Conservation (phyloP, 2,797 vertebrate genomes). For the Atherinosoma microstoma region DNA sequence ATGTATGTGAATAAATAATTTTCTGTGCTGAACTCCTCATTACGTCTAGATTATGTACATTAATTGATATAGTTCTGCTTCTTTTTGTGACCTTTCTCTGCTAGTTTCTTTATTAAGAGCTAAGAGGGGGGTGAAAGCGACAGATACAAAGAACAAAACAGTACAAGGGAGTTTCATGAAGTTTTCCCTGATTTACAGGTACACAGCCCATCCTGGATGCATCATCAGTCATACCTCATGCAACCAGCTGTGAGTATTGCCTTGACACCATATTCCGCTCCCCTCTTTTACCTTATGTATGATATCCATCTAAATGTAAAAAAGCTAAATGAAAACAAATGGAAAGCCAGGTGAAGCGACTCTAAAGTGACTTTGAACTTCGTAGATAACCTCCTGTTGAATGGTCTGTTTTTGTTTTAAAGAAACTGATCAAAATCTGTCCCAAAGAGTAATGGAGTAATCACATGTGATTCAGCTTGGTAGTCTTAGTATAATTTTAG, state of each 20-base stretch:
- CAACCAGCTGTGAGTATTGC: conserved; percentile 89
- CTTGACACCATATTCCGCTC: background rate
- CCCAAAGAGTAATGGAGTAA: no score
- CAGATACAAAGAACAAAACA: background rate
- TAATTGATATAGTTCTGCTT: conserved; percentile 74
- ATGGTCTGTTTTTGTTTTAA: no score
- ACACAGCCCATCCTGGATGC: conserved; percentile 94
- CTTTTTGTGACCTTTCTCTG: conserved; percentile 84
- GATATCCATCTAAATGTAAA: background rate
- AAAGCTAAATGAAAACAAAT: background rate
- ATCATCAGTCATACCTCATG: conserved; percentile 96
- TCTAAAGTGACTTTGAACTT: background rate
- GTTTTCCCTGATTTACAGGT: conserved; percentile 76
- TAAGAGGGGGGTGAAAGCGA: conserved; percentile 69
- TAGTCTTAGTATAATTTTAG: no score
- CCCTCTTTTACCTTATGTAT: background rate
- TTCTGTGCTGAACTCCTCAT: conserved; percentile 8
- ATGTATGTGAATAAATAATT: conserved; percentile 2
- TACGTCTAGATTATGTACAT: conserved; percentile 9
- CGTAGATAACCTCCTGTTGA: background rate
- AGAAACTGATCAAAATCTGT: no score
- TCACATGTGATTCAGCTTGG: no score
- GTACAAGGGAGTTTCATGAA: background rate
- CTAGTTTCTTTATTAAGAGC: conserved; percentile 85
- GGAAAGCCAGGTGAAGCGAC: background rate